Base-by-base conservation (phyloP, 2,888 invertebrate genomes). In the Drosophila neonasuta region DNA sequence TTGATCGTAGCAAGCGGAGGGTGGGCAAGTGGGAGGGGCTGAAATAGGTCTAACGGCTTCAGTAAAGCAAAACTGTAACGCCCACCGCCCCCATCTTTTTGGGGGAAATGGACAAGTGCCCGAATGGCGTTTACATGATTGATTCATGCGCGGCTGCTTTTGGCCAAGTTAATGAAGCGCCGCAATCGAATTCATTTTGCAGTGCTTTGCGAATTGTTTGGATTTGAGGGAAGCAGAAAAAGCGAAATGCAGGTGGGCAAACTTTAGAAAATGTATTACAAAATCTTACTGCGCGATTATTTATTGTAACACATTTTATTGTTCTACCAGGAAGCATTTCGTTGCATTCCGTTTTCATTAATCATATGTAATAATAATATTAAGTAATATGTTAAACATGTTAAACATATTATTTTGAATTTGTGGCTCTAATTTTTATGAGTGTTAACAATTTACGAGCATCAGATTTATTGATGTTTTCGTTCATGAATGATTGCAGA, bases 61-160 rank as follows among this genome's bases (percentile, higher is more conserved):
- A 68, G 24, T 48, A 74, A 77, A 68, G 34, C 52, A 68, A 32
- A 54, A 60, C 45, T 52, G 5, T 42, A 57, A 41, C 62, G 11
- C 50, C 65, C 55, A 50, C n/a, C 34, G 24, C 50, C 45, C 20
- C 30, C 32, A 42, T 13, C 15, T 41, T 41, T 3, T 10, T 32
- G 24, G 10, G 17, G 20, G 34, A 13, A 39, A 10, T 13, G 42
- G 46, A 30, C 30, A 30, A 55, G 44, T 46, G 50, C 49, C 68
- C 66, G 71, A 74, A 71, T 79, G 65, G 71, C 67, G 71, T 76
- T 76, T 74, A 70, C 82, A 82, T 82, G 88, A 85, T 79, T 88
- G 80, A 78, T 82, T 80, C 60, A 68, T 68, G 68, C 56, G 67
- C 57, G 65, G 42, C 62, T 44, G 70, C 65, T 61, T 66, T 72